phyloP scores from a whole-genome alignment of 1,140 invertebrate genomes.

The Papilio polyxenes region DNA sequence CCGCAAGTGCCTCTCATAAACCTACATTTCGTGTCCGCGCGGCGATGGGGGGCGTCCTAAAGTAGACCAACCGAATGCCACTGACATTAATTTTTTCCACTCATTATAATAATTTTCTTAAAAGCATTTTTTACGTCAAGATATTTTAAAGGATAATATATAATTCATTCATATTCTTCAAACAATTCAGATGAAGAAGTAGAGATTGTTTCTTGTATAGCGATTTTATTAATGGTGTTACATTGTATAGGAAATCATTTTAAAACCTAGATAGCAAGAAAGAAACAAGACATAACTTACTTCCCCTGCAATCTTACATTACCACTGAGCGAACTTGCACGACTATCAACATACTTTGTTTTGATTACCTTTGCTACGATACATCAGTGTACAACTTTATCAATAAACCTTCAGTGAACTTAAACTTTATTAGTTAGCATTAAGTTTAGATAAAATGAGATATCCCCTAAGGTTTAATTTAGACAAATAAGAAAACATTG shows the following conservation, averaged over 20 bases:
- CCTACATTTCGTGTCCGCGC: constrained; percentile 5
- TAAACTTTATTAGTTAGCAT: too few species aligned
- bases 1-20: constrained; percentile 18
- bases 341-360: too few species aligned
- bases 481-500: background rate
- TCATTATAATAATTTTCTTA: background rate
- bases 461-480: too few species aligned
- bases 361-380: too few species aligned
- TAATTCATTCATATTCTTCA: background rate
- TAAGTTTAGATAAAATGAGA: too few species aligned
- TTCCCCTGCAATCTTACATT: too few species aligned
- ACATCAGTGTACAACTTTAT: too few species aligned
- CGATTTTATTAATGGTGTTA: background rate
- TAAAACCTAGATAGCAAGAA: too few species aligned
- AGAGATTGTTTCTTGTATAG: background rate
- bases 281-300: too few species aligned
- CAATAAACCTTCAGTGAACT: too few species aligned
- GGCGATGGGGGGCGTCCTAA: constrained; percentile 1
- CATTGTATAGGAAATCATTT: too few species aligned
- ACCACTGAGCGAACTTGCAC: too few species aligned
- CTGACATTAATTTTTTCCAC: background rate
- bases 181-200: background rate
- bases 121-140: background rate
- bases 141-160: background rate
- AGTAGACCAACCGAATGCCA: constrained; percentile 8